A percentile compares a stretch with the other conserved stretches of the same genome.
Conservation (phyloP, 2,113 vertebrate species). For the Naja naja region DNA sequence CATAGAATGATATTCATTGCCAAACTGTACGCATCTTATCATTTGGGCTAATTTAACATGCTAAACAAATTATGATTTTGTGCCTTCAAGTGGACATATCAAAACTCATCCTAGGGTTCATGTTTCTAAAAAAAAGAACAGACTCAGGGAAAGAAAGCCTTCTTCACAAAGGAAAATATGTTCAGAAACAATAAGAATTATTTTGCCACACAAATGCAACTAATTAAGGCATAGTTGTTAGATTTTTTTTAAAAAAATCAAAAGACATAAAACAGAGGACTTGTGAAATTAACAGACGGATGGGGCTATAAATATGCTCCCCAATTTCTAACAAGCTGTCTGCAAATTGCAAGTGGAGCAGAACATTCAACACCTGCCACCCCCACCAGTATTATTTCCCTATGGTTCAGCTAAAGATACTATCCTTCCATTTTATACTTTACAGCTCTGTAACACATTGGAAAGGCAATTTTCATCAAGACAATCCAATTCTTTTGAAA, state of each 20-base stretch:
- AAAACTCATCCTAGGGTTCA: background rate
- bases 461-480: background rate
- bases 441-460: background rate
- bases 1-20: background rate
- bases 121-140: background rate
- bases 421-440: background rate
- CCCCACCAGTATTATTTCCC: background rate
- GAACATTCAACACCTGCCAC: background rate
- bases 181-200: conserved; percentile 2
- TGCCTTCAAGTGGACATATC: background rate
- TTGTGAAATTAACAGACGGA: background rate
- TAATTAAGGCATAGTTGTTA: background rate
- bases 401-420: background rate
- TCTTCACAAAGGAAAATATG: background rate
- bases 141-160: background rate
- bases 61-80: background rate
- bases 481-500: background rate
- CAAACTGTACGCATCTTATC: background rate
- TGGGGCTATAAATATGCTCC: background rate
- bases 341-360: background rate
- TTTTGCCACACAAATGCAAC: background rate
- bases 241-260: background rate
- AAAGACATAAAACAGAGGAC: background rate
- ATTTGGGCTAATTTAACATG: background rate
- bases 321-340: background rate